A percentile compares a stretch with the other conserved stretches of the same genome.
phyloP scores from a whole-genome alignment of 1,140 invertebrate species.

The Scaptodrosophila lebanonensis region DNA sequence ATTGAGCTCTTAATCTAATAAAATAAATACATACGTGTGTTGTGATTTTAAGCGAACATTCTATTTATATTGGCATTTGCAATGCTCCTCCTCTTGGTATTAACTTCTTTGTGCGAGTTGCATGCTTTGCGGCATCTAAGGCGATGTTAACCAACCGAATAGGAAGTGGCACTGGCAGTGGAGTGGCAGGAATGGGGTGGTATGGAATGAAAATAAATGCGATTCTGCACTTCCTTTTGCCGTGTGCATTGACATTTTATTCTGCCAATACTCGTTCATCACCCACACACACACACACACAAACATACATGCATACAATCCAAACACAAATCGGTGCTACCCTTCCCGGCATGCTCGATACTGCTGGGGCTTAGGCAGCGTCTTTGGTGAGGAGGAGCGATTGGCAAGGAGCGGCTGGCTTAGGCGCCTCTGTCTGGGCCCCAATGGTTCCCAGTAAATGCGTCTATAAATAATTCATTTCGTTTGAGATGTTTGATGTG shows the following conservation, averaged over 20 bases:
- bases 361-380: conserved; percentile 10
- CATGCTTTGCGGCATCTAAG: not conserved
- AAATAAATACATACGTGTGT: no score
- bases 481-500: conserved; percentile 74
- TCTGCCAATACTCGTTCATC: conserved; percentile 17
- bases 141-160: not conserved
- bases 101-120: no score
- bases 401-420: conserved; percentile 42
- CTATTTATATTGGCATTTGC: no score
- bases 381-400: not conserved
- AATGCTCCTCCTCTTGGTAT: no score
- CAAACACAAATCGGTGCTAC: no score
- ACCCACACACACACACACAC: conserved; percentile 2
- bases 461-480: conserved; percentile 73
- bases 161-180: no score
- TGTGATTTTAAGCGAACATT: no score
- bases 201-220: conserved; percentile 35
- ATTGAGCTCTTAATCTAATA: no score
- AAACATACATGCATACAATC: not conserved
- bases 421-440: conserved; percentile 8
- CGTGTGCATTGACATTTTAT: conserved; percentile 25
- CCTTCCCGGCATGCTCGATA: no score
- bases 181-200: not conserved
- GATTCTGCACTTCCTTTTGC: conserved; percentile 4
- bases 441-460: conserved; percentile 22